phyloP scores from a whole-genome alignment of 2,888 invertebrate species.

The Drosophila austrosaltans region DNA sequence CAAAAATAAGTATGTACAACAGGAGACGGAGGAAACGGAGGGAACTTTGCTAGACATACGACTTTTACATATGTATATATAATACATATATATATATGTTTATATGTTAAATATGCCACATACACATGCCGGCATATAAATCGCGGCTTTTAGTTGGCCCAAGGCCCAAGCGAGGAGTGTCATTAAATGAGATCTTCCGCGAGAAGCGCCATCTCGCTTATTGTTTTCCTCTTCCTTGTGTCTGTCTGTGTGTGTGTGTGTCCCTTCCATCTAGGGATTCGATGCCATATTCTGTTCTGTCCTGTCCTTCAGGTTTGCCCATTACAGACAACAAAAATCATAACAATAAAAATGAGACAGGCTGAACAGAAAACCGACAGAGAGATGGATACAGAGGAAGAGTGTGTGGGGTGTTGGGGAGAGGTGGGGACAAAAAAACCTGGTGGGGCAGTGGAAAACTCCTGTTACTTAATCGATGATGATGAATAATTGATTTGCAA shows the following conservation, averaged over 20 bases:
- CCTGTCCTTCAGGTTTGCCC: constrained; percentile 69
- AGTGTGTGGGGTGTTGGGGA: not conserved
- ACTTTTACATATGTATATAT: constrained; percentile 43
- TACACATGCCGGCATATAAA: constrained; percentile 41
- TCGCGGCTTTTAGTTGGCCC: constrained; percentile 67
- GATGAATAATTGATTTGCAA: constrained; percentile 75
- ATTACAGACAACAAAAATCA: constrained; percentile 75
- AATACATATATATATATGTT: not conserved
- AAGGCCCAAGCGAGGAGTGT: constrained; percentile 38
- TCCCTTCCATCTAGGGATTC: not conserved
- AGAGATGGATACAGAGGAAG: not conserved
- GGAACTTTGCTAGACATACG: constrained; percentile 59
- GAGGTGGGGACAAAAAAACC: not conserved
- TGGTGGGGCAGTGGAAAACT: constrained; percentile 27
- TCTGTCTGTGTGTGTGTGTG: too few species aligned
- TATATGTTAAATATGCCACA: not conserved
- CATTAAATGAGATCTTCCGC: constrained; percentile 34
- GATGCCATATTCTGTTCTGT: constrained; percentile 1
- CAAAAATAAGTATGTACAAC: constrained; percentile 67
- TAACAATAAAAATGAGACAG: constrained; percentile 71
- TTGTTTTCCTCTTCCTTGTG: constrained; percentile 34
- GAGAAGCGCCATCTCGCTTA: constrained; percentile 35
- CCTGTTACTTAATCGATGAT: constrained; percentile 74
- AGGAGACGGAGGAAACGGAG: constrained; percentile 13
- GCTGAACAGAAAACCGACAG: constrained; percentile 5